Conservation (phyloP, 2,797 vertebrate genomes). For the Miichthys miiuy region DNA sequence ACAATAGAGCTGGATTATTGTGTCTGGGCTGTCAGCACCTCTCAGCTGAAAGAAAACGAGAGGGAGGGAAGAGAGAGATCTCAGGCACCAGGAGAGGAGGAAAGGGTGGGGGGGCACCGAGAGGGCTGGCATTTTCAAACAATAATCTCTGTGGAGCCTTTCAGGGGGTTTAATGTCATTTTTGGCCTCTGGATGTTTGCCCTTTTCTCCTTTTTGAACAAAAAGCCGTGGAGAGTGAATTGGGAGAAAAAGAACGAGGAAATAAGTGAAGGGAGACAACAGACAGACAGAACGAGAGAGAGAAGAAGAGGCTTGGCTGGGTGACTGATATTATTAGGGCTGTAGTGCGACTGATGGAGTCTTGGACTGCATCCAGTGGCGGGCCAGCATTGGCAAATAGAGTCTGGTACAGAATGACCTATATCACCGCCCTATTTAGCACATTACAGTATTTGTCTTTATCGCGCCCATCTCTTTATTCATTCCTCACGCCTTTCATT, state of each 20-base stretch:
- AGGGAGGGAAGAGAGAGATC: slow-evolving; percentile 58
- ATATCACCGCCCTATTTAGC: slow-evolving; percentile 76
- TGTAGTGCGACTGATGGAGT: slow-evolving; percentile 64
- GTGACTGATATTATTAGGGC: slow-evolving; percentile 73
- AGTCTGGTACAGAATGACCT: slow-evolving; percentile 77
- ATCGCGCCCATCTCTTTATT: slow-evolving; percentile 33
- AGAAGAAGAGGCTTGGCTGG: slow-evolving; percentile 35
- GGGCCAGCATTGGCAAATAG: slow-evolving; percentile 63
- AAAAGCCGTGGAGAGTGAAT: slow-evolving; percentile 51
- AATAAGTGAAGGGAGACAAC: slow-evolving; percentile 55
- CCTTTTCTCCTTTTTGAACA: slow-evolving; percentile 68
- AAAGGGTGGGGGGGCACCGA: slow-evolving; percentile 1
- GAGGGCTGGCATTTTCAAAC: slow-evolving; percentile 75
- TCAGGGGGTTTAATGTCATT: slow-evolving; percentile 76
- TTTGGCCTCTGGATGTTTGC: slow-evolving; percentile 76
- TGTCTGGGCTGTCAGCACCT: slow-evolving; percentile 81
- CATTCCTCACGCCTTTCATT: slow-evolving; percentile 1
- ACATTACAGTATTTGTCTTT: slow-evolving; percentile 51
- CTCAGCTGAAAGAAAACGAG: slow-evolving; percentile 73
- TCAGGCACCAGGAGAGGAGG: slow-evolving; percentile 27
- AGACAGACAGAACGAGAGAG: slow-evolving; percentile 8
- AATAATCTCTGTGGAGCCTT: slow-evolving; percentile 76
- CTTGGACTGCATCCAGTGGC: slow-evolving; percentile 73
- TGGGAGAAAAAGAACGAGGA: slow-evolving; percentile 46
- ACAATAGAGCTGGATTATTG: slow-evolving; percentile 78